phyloP scores from a whole-genome alignment of 2,888 invertebrate species.

The Drosophila acutilabella region DNA sequence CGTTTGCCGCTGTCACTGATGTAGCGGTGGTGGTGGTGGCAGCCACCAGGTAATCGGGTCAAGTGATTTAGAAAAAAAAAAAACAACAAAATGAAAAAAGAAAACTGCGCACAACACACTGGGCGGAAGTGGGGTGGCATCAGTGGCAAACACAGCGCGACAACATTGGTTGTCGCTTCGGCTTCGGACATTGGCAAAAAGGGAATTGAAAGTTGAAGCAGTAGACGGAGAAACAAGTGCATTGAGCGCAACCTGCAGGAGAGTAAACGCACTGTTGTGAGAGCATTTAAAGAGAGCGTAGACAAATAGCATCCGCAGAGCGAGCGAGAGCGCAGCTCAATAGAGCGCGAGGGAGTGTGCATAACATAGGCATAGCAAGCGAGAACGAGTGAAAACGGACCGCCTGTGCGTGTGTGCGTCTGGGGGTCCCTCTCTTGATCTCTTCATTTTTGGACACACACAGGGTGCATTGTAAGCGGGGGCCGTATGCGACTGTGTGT shows the following conservation, averaged over 20 bases:
- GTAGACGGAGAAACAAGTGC: conserved; percentile 39
- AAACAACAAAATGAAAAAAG: conserved; percentile 23
- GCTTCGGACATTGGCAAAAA: conserved; percentile 48
- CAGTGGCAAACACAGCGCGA: neutral
- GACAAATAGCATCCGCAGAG: conserved; percentile 59
- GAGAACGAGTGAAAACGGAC: conserved; percentile 25
- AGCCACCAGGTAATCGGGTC: conserved; percentile 80
- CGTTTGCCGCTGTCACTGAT: conserved; percentile 13
- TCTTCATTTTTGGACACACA: conserved; percentile 20
- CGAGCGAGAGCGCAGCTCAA: conserved; percentile 15
- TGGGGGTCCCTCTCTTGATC: conserved; percentile 37
- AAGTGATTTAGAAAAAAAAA: conserved; percentile 75
- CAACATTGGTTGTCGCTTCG: conserved; percentile 19
- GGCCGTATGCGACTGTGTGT: conserved; percentile 10
- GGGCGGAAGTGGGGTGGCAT: conserved; percentile 50
- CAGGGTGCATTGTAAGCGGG: conserved; percentile 48
- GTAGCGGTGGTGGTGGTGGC: conserved; percentile 35
- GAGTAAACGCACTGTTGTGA: conserved; percentile 30
- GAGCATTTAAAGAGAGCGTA: conserved; percentile 21
- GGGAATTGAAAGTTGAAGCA: conserved; percentile 47
- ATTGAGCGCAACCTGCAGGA: conserved; percentile 69
- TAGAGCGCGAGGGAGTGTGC: conserved; percentile 26
- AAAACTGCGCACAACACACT: conserved; percentile 45
- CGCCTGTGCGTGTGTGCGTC: conserved; percentile 6
- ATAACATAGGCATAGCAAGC: conserved; percentile 17